These are phyloP conservation scores for Rugalucina vietnamica DNA, from an alignment of 2,888 invertebrate species.

Conservation along the genomic window DNA sequence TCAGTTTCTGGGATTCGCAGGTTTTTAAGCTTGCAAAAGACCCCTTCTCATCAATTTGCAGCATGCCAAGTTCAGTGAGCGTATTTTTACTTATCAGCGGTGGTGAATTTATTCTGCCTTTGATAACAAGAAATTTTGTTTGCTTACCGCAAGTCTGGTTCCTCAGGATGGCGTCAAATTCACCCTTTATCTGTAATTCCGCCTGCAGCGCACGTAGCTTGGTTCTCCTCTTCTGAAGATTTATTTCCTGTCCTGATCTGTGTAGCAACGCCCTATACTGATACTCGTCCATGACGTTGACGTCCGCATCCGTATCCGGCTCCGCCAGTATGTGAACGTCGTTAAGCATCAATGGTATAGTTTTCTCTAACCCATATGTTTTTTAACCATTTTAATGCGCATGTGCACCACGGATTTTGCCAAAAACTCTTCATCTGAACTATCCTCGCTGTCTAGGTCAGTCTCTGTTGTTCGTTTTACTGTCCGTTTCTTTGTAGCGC, in stretches of 20 bases:
- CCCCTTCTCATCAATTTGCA: not conserved
- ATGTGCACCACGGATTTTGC: not conserved
- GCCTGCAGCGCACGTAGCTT: slow-evolving; percentile 20
- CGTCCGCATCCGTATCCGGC: slow-evolving; percentile 27
- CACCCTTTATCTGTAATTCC: slow-evolving; percentile 15
- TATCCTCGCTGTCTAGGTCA: not conserved
- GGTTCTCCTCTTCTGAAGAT: slow-evolving; percentile 4
- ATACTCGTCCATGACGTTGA: too few relatives aligned
- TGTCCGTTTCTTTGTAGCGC: not conserved
- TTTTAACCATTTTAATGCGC: not conserved
- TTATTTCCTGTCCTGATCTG: not conserved
- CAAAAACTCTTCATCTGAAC: not conserved
- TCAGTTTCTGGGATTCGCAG: too few relatives aligned
- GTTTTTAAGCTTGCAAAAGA: not conserved
- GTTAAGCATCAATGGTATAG: slow-evolving; percentile 7
- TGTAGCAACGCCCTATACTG: slow-evolving; percentile 14
- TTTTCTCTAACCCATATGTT: not conserved
- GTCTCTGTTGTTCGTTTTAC: not conserved
- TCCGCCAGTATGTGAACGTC: slow-evolving; percentile 19
- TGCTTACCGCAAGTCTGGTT: slow-evolving; percentile 19
- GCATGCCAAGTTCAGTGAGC: not conserved
- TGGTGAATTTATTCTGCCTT: slow-evolving; percentile 12
- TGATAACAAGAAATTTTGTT: slow-evolving; percentile 9
- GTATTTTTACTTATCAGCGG: slow-evolving; percentile 31
- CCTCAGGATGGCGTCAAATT: slow-evolving; percentile 13